Percentiles rank a stretch among this genome's conserved stretches.
Evolutionary conservation across 1,140 invertebrate genomes (phyloP).

Genomic region (Pseudoatta argentina): DNA sequence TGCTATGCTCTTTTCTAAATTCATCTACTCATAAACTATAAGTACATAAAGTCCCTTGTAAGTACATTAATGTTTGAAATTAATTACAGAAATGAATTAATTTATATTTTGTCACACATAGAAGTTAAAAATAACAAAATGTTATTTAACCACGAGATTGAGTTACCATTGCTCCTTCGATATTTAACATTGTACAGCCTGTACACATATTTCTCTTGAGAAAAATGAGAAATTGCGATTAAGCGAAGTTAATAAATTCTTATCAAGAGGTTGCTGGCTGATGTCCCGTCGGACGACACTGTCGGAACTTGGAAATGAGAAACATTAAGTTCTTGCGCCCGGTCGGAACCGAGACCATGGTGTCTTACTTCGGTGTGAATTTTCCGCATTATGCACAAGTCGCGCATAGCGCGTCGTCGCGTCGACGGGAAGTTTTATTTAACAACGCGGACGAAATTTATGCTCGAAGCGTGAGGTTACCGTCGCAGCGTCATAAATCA

Average conservation of each 20-base stretch:
- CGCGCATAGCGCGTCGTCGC: constrained; percentile 19
- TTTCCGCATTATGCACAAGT: constrained; percentile 56
- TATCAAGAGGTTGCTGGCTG: neutral
- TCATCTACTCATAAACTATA: no score
- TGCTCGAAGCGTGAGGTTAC: constrained; percentile 61
- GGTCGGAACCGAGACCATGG: constrained; percentile 6
- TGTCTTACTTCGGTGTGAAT: constrained; percentile 49
- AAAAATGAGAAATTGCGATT: neutral
- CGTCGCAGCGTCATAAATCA: constrained; percentile 65
- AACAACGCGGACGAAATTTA: constrained; percentile 64
- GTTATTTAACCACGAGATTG: no score
- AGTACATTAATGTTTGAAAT: no score
- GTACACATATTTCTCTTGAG: neutral
- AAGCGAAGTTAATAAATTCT: constrained; percentile 48
- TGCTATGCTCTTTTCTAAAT: no score
- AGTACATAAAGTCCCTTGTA: no score
- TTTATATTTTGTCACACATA: no score
- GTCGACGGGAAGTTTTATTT: constrained; percentile 62
- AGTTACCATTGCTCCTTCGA: no score
- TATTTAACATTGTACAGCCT: no score
- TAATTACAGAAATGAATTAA: no score
- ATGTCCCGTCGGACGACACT: constrained; percentile 18
- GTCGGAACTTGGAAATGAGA: constrained; percentile 43
- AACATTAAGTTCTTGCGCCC: constrained; percentile 44
- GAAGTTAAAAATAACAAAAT: no score